A percentile compares a stretch with the other conserved stretches of the same genome.
Conservation (phyloP, 2,113 vertebrate genomes). For the Dicaeum eximium region DNA sequence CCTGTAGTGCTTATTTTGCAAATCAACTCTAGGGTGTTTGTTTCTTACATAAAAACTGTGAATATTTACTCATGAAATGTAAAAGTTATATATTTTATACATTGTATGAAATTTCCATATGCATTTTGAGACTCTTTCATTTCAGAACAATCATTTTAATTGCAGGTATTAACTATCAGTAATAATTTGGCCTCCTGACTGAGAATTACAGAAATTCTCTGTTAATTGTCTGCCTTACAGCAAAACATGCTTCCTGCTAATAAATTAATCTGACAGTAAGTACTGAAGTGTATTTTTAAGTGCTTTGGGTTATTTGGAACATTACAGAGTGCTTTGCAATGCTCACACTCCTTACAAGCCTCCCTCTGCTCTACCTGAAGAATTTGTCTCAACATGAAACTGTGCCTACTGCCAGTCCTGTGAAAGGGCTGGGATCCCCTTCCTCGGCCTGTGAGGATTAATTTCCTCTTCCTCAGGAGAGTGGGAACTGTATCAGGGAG, state of each 20-base stretch:
- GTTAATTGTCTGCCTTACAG: conserved; percentile 14
- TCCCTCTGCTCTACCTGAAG: not conserved
- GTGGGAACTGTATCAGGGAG: not conserved
- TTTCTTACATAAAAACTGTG: not conserved
- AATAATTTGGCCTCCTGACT: not conserved
- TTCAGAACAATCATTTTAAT: not conserved
- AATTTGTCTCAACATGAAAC: not conserved
- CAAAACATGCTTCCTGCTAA: conserved; percentile 39
- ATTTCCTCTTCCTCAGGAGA: not conserved
- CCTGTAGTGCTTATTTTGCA: not conserved
- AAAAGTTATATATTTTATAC: conserved; percentile 22
- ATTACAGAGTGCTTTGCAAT: not conserved
- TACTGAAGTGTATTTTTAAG: not conserved
- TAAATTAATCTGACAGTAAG: conserved; percentile 5
- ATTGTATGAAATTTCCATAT: not conserved
- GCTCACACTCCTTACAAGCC: not conserved
- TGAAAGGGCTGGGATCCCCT: not conserved
- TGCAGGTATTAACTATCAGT: not conserved
- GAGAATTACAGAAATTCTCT: not conserved
- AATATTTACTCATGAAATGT: not conserved
- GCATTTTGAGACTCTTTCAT: not conserved
- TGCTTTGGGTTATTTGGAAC: not conserved
- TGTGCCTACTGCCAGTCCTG: not conserved
- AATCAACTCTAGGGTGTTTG: not conserved
- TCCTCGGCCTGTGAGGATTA: accelerated